Evolutionary conservation across 2,797 vertebrate species (phyloP).

Genomic region (Choloepus didactylus): DNA sequence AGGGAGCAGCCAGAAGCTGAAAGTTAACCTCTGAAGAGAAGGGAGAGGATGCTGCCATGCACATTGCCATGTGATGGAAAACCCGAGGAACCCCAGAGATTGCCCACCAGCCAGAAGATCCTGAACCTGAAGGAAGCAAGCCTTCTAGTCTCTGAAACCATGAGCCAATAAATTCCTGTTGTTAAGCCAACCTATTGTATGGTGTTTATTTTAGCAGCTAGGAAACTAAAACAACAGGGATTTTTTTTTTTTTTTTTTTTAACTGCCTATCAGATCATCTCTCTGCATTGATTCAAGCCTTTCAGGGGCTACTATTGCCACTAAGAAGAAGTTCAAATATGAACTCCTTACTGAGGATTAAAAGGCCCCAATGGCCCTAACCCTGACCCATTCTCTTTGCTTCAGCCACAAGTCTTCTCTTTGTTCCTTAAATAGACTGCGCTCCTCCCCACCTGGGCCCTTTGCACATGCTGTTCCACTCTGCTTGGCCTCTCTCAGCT

Average conservation of each 20-base stretch:
- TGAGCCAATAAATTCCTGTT: too few species aligned
- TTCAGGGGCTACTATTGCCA: not conserved
- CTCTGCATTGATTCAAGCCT: not conserved
- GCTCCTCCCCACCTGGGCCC: not conserved
- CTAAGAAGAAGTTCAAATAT: not conserved
- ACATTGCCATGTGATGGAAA: too few species aligned
- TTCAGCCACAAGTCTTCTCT: not conserved
- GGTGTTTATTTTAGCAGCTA: too few species aligned
- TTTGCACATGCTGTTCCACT: not conserved
- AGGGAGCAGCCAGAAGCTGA: too few species aligned
- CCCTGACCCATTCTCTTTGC: not conserved
- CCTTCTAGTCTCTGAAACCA: too few species aligned
- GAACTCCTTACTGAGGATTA: not conserved
- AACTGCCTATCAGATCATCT: not conserved
- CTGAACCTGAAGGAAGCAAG: too few species aligned
- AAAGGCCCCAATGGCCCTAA: not conserved
- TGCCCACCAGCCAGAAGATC: too few species aligned
- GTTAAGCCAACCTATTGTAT: too few species aligned
- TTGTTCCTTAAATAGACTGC: not conserved
- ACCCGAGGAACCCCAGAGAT: too few species aligned
- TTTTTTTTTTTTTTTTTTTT: not conserved
- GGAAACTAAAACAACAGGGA: too few species aligned
- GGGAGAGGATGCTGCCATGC: too few species aligned
- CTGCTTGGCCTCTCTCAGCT: not conserved
- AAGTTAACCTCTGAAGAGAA: too few species aligned